Percentiles rank a stretch among this genome's conserved stretches.
Conservation (phyloP, 30 jellyfish, hydroid and myxozoan genomes). For the Turritopsis rubra region DNA sequence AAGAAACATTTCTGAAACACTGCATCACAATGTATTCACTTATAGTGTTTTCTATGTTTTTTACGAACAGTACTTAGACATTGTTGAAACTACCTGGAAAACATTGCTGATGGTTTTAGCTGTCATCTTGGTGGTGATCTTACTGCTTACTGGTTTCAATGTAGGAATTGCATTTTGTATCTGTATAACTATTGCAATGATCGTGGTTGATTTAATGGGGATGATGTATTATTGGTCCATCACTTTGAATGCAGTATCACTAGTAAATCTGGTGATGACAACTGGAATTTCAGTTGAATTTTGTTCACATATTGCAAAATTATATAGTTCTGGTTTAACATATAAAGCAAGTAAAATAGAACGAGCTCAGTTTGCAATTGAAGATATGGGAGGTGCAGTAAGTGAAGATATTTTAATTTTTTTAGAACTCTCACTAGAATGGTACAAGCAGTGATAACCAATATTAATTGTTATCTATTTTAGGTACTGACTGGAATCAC, state of each 20-base stretch:
- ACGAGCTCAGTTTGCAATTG: slow-evolving; percentile 75
- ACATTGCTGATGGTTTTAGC: slow-evolving; percentile 45
- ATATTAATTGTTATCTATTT: neutral
- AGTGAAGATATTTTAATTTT: neutral
- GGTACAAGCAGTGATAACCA: no score
- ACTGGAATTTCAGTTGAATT: slow-evolving; percentile 90
- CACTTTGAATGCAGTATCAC: slow-evolving; percentile 83
- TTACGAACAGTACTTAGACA: slow-evolving; percentile 75
- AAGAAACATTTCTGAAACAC: slow-evolving; percentile 46
- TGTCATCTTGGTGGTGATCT: slow-evolving; percentile 72
- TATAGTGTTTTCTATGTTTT: slow-evolving; percentile 89
- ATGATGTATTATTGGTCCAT: slow-evolving; percentile 75
- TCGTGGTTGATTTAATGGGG: slow-evolving; percentile 71
- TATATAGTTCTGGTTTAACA: slow-evolving; percentile 69
- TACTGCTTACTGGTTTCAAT: slow-evolving; percentile 65
- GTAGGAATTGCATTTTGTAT: slow-evolving; percentile 74
- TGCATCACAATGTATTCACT: slow-evolving; percentile 73
- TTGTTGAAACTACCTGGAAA: slow-evolving; percentile 81
- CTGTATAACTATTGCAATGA: slow-evolving; percentile 77
- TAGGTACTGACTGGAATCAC: slow-evolving; percentile 93
- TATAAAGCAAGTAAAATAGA: slow-evolving; percentile 38
- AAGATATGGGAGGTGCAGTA: slow-evolving; percentile 77
- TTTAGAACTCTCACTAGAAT: no score
- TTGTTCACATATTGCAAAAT: slow-evolving; percentile 83
- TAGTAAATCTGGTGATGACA: slow-evolving; percentile 88